A percentile compares a stretch with the other conserved stretches of the same genome.
Evolutionary conservation across 1,140 invertebrate genomes (phyloP).

Genomic region (Drosophila mayri): DNA sequence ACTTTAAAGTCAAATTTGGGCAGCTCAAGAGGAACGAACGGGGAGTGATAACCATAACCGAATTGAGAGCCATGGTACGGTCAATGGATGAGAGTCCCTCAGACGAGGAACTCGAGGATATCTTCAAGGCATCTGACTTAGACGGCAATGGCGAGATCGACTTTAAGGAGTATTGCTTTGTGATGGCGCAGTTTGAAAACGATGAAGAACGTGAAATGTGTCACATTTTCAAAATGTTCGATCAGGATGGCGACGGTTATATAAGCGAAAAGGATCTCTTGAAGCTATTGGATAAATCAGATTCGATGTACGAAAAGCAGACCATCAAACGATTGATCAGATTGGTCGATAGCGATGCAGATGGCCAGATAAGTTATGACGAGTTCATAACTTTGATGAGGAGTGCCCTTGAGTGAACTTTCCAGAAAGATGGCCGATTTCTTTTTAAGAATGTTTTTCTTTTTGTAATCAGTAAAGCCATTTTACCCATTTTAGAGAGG

Average conservation of each 20-base stretch:
- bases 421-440: background rate
- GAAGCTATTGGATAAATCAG: slow-evolving; percentile 92
- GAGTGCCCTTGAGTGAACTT: background rate
- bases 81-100: slow-evolving; percentile 73
- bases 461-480: background rate
- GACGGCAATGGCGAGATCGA: slow-evolving; percentile 84
- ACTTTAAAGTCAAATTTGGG: slow-evolving; percentile 9
- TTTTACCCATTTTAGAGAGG: background rate
- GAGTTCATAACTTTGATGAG: slow-evolving; percentile 72
- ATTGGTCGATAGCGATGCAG: slow-evolving; percentile 92
- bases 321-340: background rate
- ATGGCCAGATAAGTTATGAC: slow-evolving; percentile 94
- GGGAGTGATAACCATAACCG: slow-evolving; percentile 31
- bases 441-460: background rate
- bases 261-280: slow-evolving; percentile 95
- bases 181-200: slow-evolving; percentile 54
- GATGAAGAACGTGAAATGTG: slow-evolving; percentile 51
- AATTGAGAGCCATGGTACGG: slow-evolving; percentile 73
- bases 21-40: slow-evolving; percentile 16
- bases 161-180: slow-evolving; percentile 65
- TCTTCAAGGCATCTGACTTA: slow-evolving; percentile 83
- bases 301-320: background rate
- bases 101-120: slow-evolving; percentile 79
- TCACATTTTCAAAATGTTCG: slow-evolving; percentile 90
- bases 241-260: slow-evolving; percentile 96